Evolutionary conservation across 2,797 vertebrate species (phyloP).

Genomic region (Meda fulgida): DNA sequence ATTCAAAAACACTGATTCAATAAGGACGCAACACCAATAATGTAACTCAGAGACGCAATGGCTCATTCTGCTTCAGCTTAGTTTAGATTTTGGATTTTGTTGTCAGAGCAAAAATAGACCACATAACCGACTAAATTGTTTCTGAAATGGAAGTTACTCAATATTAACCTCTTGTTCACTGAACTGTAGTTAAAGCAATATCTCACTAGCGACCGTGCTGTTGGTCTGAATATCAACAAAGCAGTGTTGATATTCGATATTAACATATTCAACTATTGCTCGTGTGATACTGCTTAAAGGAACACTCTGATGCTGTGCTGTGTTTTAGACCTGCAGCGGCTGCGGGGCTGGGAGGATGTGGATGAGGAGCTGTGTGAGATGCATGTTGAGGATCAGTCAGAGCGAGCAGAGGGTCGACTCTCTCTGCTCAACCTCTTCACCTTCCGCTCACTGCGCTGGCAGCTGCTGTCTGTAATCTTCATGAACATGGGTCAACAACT

Average conservation of each 20-base stretch:
- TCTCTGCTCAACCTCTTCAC: slow-evolving; percentile 80
- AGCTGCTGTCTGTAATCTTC: slow-evolving; percentile 84
- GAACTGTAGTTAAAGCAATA: background rate
- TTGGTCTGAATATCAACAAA: background rate
- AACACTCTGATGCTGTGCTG: background rate
- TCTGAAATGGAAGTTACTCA: background rate
- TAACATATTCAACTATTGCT: background rate
- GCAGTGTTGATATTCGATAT: background rate
- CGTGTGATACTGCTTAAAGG: background rate
- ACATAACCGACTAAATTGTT: background rate
- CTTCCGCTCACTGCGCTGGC: slow-evolving; percentile 86
- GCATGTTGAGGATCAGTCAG: slow-evolving; percentile 81
- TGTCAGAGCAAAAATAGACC: background rate
- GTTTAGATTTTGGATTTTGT: background rate
- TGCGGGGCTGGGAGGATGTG: slow-evolving; percentile 83
- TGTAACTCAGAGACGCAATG: background rate
- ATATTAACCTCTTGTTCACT: background rate
- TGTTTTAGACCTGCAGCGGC: slow-evolving; percentile 77
- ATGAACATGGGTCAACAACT: slow-evolving; percentile 94
- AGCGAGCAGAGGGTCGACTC: slow-evolving; percentile 79
- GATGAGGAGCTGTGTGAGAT: slow-evolving; percentile 85
- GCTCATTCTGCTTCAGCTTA: background rate
- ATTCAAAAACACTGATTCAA: background rate
- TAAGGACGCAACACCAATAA: background rate
- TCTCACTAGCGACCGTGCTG: background rate